Base-by-base conservation (phyloP, 2,888 invertebrate species). In the Bombylius major region DNA sequence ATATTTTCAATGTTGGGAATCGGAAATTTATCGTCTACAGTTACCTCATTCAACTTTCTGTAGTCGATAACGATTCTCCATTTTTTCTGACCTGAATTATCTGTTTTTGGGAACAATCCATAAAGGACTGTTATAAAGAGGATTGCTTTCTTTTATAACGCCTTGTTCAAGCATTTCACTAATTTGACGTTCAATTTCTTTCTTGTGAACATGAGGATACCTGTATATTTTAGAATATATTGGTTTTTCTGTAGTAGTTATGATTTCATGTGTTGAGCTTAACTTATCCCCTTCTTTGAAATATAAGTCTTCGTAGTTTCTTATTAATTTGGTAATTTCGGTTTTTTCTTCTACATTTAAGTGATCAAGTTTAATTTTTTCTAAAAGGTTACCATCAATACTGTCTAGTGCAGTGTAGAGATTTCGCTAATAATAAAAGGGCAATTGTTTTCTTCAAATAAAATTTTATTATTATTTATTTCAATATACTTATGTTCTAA, bases 1-100 rank as follows among this genome's bases (percentile, higher is more conserved):
- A 61, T 14, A 13, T 57, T 55, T n/a, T 59, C 58, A 49, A 61
- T 62, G 47, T 60, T 63, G 2, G 60, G 61, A 34, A 62, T 59
- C 12, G 58, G 60, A 46, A 58, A 60, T 46, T 59, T 59, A 49
- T 62, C 61, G 11, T 61, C 59, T 7, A 62, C 53, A 1, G 63
- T 61, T 9, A 60, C 47, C 5, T 57, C 57, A 47, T 60, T 61
- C 7, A 53, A 32, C 13, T 53, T 50, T 12, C 50, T 44, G 42
- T 50, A 53, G 14, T 53, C 50, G 39, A 61, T 54, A n/a, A 61
- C 62, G 31, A 60, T 47, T 44, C 61, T 52, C 59, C 60, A 61
- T 12, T 60, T 60, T 36, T 53, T 36, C 49, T 57, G 33, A 5
- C 53, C 59, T 23, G 58, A 57, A 9, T 55, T 58, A 46, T 61